Percentiles rank a stretch among this genome's conserved stretches.
phyloP scores from a whole-genome alignment of 2,888 invertebrate genomes.

The Zelleria hepariella region DNA sequence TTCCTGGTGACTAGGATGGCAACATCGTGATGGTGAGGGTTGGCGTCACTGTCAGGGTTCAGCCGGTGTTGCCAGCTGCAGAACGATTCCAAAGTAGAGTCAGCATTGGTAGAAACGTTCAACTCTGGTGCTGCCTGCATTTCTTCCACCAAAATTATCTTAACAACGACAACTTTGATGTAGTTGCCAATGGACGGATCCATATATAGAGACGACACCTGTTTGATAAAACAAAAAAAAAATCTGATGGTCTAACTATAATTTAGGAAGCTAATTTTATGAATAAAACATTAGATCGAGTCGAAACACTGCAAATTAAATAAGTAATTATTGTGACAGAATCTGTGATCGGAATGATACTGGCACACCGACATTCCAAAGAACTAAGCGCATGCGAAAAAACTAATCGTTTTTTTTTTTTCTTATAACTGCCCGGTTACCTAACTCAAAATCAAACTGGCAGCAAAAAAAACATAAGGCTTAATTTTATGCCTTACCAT shows the following conservation, averaged over 20 bases:
- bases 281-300: neutral
- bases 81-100: conserved; percentile 85
- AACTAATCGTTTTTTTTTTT: neutral
- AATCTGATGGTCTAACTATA: neutral
- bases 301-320: neutral
- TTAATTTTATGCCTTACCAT: conserved; percentile 72
- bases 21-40: conserved; percentile 92
- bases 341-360: neutral
- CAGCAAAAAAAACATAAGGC: neutral
- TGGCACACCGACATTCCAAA: neutral
- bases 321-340: neutral
- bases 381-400: neutral
- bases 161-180: conserved; percentile 90
- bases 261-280: conserved; percentile 7
- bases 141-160: conserved; percentile 84
- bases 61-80: conserved; percentile 86
- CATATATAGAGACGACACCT: conserved; percentile 85
- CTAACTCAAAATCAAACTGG: too few relatives aligned
- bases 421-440: neutral
- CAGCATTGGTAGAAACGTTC: conserved; percentile 85
- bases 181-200: conserved; percentile 92
- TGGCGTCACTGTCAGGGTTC: conserved; percentile 81
- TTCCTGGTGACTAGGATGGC: conserved; percentile 88
- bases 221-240: conserved; percentile 12
- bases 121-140: conserved; percentile 73